Evolutionary conservation across 2,113 vertebrate genomes (phyloP).

Genomic region (Nibea albiflora): DNA sequence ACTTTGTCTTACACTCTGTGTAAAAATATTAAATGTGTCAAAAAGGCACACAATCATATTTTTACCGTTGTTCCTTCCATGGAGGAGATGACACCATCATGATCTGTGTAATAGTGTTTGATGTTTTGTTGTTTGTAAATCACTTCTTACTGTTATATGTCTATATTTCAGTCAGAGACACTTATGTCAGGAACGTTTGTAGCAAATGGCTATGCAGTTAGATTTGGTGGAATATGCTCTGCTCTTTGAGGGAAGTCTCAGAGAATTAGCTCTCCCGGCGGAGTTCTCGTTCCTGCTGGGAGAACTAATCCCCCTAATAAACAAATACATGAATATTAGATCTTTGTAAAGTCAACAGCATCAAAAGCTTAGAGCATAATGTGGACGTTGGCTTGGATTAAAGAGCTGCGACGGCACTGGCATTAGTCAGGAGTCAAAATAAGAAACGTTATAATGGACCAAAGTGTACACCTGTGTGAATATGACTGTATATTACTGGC

Average conservation of each 20-base stretch:
- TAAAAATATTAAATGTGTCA: neutral
- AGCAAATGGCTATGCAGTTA: neutral
- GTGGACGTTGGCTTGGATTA: neutral
- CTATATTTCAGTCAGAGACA: slow-evolving; percentile 4
- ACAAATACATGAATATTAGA: slow-evolving; percentile 19
- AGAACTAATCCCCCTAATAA: slow-evolving; percentile 19
- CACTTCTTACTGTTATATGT: slow-evolving; percentile 17
- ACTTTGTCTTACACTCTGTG: neutral
- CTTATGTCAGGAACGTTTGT: neutral
- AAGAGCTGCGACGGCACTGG: neutral
- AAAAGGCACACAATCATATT: slow-evolving; percentile 2
- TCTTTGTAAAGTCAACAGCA: slow-evolving; percentile 11
- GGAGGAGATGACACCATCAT: neutral
- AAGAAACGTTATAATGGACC: neutral
- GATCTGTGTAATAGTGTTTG: slow-evolving; percentile 4
- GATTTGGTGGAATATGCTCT: neutral
- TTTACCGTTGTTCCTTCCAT: slow-evolving; percentile 1
- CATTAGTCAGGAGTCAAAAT: neutral
- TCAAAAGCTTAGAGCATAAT: slow-evolving; percentile 14
- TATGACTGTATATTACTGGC: slow-evolving; percentile 10
- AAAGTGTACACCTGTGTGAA: neutral
- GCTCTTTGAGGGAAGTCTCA: slow-evolving; percentile 19
- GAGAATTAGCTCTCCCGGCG: neutral
- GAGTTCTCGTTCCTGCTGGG: neutral
- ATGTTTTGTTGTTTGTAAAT: slow-evolving; percentile 17